Conservation (phyloP, 2,113 vertebrate genomes). For the Galbula dea region DNA sequence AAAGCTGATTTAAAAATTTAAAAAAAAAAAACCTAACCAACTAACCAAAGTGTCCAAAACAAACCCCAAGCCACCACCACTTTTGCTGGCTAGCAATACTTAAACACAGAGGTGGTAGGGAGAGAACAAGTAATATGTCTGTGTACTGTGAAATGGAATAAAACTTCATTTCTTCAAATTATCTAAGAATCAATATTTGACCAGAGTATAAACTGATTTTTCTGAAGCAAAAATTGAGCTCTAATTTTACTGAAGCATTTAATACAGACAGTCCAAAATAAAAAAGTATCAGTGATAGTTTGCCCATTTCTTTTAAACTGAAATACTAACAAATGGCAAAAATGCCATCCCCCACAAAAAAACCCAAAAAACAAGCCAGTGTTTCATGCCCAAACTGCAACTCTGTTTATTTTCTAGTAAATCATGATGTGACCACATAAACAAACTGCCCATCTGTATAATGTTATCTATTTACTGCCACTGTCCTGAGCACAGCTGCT, state of each 20-base stretch:
- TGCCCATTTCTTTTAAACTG: not conserved
- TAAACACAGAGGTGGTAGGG: not conserved
- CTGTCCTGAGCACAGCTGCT: not conserved
- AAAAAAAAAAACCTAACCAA: not conserved
- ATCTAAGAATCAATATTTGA: not conserved
- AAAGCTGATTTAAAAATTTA: not conserved
- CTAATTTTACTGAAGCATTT: not conserved
- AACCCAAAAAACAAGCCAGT: not conserved
- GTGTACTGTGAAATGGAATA: not conserved
- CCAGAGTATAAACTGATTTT: not conserved
- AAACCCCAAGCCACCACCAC: too few species aligned
- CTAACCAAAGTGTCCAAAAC: too few species aligned
- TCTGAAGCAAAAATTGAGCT: not conserved
- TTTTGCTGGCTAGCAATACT: not conserved
- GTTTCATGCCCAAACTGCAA: not conserved
- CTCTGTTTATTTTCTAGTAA: not conserved
- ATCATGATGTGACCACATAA: not conserved
- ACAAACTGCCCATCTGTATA: not conserved
- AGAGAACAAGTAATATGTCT: not conserved
- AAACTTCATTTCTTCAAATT: not conserved
- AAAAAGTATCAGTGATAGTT: not conserved
- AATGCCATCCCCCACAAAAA: not conserved
- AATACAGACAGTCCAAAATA: not conserved
- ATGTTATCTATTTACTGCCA: not conserved
- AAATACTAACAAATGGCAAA: not conserved